Conservation (phyloP, 2,113 vertebrate genomes). For the Bungarus multicinctus region DNA sequence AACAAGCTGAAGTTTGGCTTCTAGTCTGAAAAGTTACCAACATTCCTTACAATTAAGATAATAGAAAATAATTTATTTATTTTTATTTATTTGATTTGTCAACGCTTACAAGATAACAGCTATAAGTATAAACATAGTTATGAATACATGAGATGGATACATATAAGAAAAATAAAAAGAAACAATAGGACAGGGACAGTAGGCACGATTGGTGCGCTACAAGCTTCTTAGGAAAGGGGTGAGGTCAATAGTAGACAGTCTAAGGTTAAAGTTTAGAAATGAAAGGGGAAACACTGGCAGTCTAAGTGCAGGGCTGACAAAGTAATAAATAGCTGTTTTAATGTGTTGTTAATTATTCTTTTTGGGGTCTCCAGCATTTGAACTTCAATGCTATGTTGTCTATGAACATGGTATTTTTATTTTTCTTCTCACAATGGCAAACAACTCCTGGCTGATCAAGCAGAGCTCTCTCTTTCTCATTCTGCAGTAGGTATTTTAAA, state of each 20-base stretch:
- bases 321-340: neutral
- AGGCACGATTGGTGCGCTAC: no score
- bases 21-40: neutral
- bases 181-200: no score
- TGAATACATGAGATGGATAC: no score
- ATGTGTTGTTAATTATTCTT: neutral
- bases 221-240: no score
- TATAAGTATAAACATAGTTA: no score
- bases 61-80: neutral
- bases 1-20: neutral
- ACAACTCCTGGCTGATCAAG: neutral
- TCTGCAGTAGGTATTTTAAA: constrained; percentile 2
- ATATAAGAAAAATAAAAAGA: no score
- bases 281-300: neutral
- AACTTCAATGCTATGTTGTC: neutral
- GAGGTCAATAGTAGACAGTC: no score
- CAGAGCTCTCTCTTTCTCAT: neutral
- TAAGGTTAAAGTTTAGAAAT: no score
- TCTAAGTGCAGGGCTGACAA: neutral
- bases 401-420: neutral
- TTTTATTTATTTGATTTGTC: no score
- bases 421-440: neutral
- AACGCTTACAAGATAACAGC: no score
- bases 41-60: neutral
- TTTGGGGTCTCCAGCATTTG: neutral